Evolutionary conservation across 2,888 invertebrate genomes (phyloP), one percentile per base, ranked within the genome.

Genomic region (Sphinx pinastri): DNA sequence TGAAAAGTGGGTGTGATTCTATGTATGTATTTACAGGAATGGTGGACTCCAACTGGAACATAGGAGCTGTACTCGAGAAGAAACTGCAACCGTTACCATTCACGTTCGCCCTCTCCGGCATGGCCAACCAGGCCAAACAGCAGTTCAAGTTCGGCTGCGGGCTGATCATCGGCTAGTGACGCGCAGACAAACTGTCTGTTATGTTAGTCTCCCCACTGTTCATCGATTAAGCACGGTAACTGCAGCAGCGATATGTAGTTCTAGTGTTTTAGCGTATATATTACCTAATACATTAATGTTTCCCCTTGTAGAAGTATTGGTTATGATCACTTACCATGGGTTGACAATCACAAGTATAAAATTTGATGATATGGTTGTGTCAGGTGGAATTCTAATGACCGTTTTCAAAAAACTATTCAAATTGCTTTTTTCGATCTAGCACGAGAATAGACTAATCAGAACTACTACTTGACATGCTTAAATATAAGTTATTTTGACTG

Each of bases 111-210:
- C 95, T 99, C 57, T 98, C 98, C 79, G 99, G 98, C 70, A 96
- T 98, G 92, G 95, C 99, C 82, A 99, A 99, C 95, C 99, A 99
- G 87, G 96, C 96, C 73, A 99, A 99, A 90, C 97, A 97, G 86
- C 97, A 98, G 85, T 99, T 98, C 93, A 96, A 97, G 90, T 96
- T 99, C 82, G 99, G 99, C 77, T 97, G 99, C 84, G 99, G 99
- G 72, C 95, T 99, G 81, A 97, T 99, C 87, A 97, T 99, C 83
- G 99, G 99, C 86, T 98, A 63, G 49, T 63, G 60, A 16, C 13
- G 63, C 19, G 63, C 13, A 63, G 60, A 57, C 47, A 49, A 11
- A 31, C 58, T 19, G 13, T 58, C 14, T 31, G 12, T 19, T 49
- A 47, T 2, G 10, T 63, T 63, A 63, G 63, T 63, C 19, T 47